These are phyloP conservation scores for Meles meles DNA, from an alignment of 2,113 vertebrate genomes.

Conservation along the genomic window DNA sequence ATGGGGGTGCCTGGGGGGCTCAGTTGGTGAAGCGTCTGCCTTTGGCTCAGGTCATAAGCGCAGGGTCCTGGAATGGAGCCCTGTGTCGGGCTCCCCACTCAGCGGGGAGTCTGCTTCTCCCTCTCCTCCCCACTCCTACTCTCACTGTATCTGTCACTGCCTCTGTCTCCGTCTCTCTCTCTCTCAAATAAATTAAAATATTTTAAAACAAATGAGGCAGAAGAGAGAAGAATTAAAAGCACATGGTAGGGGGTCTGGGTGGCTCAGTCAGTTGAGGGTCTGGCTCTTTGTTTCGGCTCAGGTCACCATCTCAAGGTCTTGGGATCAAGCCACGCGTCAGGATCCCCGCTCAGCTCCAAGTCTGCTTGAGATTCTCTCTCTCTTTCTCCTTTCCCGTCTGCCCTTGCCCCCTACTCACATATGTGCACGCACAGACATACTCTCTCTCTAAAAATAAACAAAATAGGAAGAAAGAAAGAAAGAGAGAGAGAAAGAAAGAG, in stretches of 20 bases:
- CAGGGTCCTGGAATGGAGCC: neutral
- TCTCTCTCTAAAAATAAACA: neutral
- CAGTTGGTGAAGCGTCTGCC: neutral
- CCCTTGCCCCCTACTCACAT: neutral
- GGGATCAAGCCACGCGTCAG: neutral
- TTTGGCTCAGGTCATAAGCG: neutral
- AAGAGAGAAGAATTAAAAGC: neutral
- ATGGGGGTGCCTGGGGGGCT: neutral
- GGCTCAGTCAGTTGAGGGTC: neutral
- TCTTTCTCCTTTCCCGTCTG: neutral
- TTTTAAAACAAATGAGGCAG: neutral
- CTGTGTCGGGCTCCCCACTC: neutral
- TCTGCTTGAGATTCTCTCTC: neutral
- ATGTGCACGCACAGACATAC: rapidly evolving
- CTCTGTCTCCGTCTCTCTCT: neutral
- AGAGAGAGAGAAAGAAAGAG: neutral
- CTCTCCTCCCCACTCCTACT: neutral
- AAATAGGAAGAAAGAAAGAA: neutral
- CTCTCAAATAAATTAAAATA: neutral
- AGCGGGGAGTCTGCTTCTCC: neutral
- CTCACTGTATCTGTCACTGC: neutral
- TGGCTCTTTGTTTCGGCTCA: neutral
- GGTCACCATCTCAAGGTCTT: neutral
- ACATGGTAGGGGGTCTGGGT: neutral
- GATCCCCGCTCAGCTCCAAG: neutral